phyloP scores from a whole-genome alignment of 2,888 invertebrate genomes.

The Andrena dorsata region DNA sequence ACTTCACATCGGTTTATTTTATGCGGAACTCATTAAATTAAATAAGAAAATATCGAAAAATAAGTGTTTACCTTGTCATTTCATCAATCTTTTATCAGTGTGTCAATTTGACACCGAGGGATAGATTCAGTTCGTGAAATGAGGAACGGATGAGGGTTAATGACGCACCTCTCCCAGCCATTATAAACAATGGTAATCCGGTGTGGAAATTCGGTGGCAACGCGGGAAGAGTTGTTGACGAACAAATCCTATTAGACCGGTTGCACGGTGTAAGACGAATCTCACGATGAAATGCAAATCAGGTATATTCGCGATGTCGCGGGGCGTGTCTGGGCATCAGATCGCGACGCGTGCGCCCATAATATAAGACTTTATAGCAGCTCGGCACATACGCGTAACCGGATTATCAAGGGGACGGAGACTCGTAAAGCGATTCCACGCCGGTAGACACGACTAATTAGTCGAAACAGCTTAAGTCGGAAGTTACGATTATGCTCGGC shows the following conservation, averaged over 20 bases:
- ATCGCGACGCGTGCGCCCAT: conserved; percentile 35
- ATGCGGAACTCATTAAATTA: too few relatives aligned
- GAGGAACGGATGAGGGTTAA: too few relatives aligned
- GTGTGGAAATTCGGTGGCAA: conserved; percentile 9
- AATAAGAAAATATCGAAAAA: too few relatives aligned
- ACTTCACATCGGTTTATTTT: too few relatives aligned
- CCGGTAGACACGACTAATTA: conserved; percentile 51
- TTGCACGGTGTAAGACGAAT: conserved; percentile 29
- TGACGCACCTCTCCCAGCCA: not conserved
- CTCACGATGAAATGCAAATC: conserved; percentile 39
- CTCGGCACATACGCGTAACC: conserved; percentile 47
- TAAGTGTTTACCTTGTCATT: too few relatives aligned
- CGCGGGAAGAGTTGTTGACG: conserved; percentile 16
- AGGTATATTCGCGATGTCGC: conserved; percentile 20
- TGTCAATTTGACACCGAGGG: too few relatives aligned
- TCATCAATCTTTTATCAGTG: too few relatives aligned
- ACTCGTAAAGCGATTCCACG: conserved; percentile 48
- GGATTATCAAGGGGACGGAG: conserved; percentile 46
- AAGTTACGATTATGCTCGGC: conserved; percentile 49
- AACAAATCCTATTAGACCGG: conserved; percentile 40
- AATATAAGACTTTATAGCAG: conserved; percentile 58
- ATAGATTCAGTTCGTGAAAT: too few relatives aligned
- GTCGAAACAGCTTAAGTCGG: conserved; percentile 44
- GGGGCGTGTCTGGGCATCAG: conserved; percentile 27
- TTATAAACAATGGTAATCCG: conserved; percentile 32